Evolutionary conservation across 1,140 invertebrate genomes (phyloP).

Genomic region (Drosophila cardini): DNA sequence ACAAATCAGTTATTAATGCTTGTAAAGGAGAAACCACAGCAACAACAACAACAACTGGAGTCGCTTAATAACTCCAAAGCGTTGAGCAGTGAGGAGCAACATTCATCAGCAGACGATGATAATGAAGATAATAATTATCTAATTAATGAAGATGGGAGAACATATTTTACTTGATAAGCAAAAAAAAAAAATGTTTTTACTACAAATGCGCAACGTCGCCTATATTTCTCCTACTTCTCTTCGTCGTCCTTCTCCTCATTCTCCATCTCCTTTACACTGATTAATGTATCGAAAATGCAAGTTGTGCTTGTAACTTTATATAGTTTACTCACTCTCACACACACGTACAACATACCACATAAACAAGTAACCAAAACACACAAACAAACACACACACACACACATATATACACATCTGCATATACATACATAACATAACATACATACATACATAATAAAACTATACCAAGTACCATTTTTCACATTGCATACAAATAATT

Average conservation of each 20-base stretch:
- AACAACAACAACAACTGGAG: conserved; percentile 28
- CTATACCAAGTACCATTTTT: conserved; percentile 82
- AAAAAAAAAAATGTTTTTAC: conserved; percentile 66
- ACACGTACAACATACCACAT: conserved; percentile 16
- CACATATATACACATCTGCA: conserved; percentile 71
- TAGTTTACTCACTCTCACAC: conserved; percentile 35
- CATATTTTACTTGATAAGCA: conserved; percentile 81
- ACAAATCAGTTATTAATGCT: conserved; percentile 69
- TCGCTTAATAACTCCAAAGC: conserved; percentile 24
- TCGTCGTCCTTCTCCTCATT: conserved; percentile 13
- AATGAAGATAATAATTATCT: conserved; percentile 58
- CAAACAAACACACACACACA: conserved; percentile 43
- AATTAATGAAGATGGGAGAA: conserved; percentile 73
- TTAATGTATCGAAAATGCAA: conserved; percentile 16
- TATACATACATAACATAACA: conserved; percentile 50
- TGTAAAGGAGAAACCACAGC: conserved; percentile 54
- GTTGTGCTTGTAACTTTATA: conserved; percentile 22
- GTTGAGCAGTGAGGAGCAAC: conserved; percentile 47
- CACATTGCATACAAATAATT: conserved; percentile 81
- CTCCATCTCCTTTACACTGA: neutral
- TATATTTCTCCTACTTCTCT: neutral
- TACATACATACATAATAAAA: conserved; percentile 55
- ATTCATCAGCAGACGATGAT: conserved; percentile 28
- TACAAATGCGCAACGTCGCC: conserved; percentile 44
- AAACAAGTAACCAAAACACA: conserved; percentile 45